Evolutionary conservation across 1,140 invertebrate species (phyloP), one percentile per base, ranked within the genome.

Genomic region (Lysiphlebus fabarum): DNA sequence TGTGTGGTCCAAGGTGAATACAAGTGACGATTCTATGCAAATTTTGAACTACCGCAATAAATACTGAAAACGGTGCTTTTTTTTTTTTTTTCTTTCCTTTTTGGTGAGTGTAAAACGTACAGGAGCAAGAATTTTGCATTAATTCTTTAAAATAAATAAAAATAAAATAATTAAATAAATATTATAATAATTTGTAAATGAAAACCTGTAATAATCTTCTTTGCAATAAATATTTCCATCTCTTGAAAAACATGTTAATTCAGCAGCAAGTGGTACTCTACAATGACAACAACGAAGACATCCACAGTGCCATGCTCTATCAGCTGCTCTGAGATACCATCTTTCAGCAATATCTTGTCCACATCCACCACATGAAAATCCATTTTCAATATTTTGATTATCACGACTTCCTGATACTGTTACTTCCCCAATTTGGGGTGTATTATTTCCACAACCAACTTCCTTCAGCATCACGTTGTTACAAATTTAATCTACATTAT

Each of bases 141-240:
- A 73, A 72, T 75, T 72, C 63, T 62, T 59, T 36, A 40, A 12
- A 44, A 53, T 36, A 43, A 7, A 43, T 51, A 50, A 58, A 41
- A 26, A 33, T 14, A 37, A 36, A 37, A 56, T 33, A 56, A 56
- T 33, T 49, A 10, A 49, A 42, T 40, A 38, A 33, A 14, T 7
- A 55, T 34, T 56, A 10, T 50, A 43, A 56, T 42, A 17, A 17
- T 36, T 12, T 38, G 10, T 40, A 17, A 58, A 38, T 8, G 0
- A n/a, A 57, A 9, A 96, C 93, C 92, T 89, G 77, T 92, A 94
- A 76, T 96, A 97, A 78, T 97, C 94, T 68, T 95, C 90, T 75
- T 95, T 94, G 83, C 94, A 97, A 77, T 93, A 96, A 68, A 96
- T 95, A 71, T 90, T 90, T 55, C 92, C 91, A 68, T 95, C 91